These are phyloP conservation scores for Forbesichthys agassizii DNA, from an alignment of 2,113 vertebrate genomes.

Conservation along the genomic window DNA sequence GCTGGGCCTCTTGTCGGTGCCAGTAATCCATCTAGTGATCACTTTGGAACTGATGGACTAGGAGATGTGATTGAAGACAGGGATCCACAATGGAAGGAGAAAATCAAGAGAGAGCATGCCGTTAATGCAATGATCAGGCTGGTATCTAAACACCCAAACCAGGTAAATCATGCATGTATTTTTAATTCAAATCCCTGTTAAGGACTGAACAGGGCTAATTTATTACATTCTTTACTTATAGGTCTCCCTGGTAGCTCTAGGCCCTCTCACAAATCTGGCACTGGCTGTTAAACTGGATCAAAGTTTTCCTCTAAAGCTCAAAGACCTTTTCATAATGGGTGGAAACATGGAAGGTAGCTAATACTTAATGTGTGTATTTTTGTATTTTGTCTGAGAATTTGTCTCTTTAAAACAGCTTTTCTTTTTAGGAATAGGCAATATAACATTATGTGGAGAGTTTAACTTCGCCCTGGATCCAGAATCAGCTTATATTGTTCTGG, in stretches of 20 bases:
- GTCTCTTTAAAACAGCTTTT: background rate
- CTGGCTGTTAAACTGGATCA: conserved; percentile 75
- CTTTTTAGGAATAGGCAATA: conserved; percentile 76
- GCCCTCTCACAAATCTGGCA: conserved; percentile 79
- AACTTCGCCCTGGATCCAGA: conserved; percentile 79
- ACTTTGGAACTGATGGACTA: conserved; percentile 78
- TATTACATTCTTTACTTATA: conserved; percentile 21
- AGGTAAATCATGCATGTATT: conserved; percentile 54
- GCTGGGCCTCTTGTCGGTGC: conserved; percentile 58
- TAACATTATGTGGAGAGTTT: conserved; percentile 75
- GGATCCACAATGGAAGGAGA: conserved; percentile 64
- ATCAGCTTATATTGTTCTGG: conserved; percentile 76
- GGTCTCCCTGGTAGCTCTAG: conserved; percentile 78
- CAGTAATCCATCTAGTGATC: conserved; percentile 21
- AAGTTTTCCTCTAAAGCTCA: conserved; percentile 70
- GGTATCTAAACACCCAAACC: conserved; percentile 68
- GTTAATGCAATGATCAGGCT: conserved; percentile 73
- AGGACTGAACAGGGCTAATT: too few relatives aligned
- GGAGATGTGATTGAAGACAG: conserved; percentile 70
- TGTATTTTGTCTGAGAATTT: background rate
- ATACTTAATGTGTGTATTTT: background rate
- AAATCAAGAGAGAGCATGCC: conserved; percentile 72
- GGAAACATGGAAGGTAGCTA: conserved; percentile 80
- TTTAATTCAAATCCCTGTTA: background rate
- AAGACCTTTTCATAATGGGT: conserved; percentile 78